Base-by-base conservation (phyloP, 2,113 vertebrate genomes). In the Baryphthengus martii region DNA sequence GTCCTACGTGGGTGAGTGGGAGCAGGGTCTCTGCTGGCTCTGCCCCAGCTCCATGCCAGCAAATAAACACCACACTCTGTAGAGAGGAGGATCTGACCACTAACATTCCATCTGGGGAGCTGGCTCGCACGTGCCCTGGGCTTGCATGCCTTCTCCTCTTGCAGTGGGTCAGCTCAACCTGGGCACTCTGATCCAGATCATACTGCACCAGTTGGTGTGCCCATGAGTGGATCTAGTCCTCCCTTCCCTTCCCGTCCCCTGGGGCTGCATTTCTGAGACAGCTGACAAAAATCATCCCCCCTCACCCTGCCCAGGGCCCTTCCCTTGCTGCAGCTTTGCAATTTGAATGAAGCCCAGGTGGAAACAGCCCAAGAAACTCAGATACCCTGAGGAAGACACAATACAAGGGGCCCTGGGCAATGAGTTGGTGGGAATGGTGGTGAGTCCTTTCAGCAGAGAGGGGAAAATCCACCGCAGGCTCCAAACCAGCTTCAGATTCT, bases 141-240 rank as follows among this genome's bases (percentile, higher is more conserved):
- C 40, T 55, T 79, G 45, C 17, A 6, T 13, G 21, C 19, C 19
- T 65, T 55, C 73, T 79, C 49, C 39, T 87, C 49, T 74, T 3
- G 1, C 61, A 39, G 44, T 13, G 17, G 28, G 42, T 53, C 62
- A 65, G 1, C 31, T 79, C 62, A 80, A 3, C 50, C 35, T 23
- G 12, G 45, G 21, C 55, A 67, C 18, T 8, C 55, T 53, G 66
- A 70, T 31, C n/a, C 66, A 20, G 26, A 16, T 17, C 53, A 6
- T 47, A 6, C 45, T 7, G 29, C 49, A 45, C 21, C 47, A 21
- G 8, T 1, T 47, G 49, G 25, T 1, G 0, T n/a, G 40, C 42
- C 61, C 61, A 8, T 11, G 45, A 42, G 39, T 18, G 31, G 11
- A 19, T 33, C 42, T 40, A 13, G 39, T 23, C 17, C 4, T 23